These are phyloP conservation scores for Pontoporia blainvillei DNA, from an alignment of 2,113 vertebrate genomes.

Conservation along the genomic window DNA sequence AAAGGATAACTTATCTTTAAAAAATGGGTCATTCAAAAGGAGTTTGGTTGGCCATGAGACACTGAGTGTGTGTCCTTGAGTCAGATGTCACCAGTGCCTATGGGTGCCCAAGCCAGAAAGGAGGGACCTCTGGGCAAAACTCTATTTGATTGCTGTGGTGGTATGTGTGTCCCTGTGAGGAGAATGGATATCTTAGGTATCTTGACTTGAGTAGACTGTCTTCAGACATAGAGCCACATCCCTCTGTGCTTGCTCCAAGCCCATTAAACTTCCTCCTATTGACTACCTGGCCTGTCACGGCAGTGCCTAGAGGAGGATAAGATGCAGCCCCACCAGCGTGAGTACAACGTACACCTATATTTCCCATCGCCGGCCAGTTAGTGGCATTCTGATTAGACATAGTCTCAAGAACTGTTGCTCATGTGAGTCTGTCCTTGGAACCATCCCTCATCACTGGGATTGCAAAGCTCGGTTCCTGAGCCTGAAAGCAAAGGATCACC, in stretches of 20 bases:
- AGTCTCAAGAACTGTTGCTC: neutral
- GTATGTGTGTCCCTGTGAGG: neutral
- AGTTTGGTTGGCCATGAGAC: neutral
- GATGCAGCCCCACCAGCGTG: rapidly evolving
- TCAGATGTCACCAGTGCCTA: neutral
- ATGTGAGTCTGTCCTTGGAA: neutral
- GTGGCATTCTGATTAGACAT: neutral
- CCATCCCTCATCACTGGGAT: neutral
- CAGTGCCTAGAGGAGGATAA: too few species aligned
- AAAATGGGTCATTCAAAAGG: neutral
- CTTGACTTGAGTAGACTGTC: neutral
- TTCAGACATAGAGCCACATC: neutral
- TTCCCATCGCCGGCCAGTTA: neutral
- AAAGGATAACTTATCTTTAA: neutral
- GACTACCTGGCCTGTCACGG: neutral
- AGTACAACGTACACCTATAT: rapidly evolving
- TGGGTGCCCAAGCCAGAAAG: neutral
- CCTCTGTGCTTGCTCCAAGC: neutral
- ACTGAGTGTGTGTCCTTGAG: neutral
- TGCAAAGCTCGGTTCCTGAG: neutral
- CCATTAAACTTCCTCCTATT: neutral
- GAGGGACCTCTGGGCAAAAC: neutral
- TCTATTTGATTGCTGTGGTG: neutral
- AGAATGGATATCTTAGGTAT: neutral
- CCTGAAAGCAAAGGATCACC: neutral